phyloP scores from a whole-genome alignment of 1,140 invertebrate species.

The Cecropterus lyciades region DNA sequence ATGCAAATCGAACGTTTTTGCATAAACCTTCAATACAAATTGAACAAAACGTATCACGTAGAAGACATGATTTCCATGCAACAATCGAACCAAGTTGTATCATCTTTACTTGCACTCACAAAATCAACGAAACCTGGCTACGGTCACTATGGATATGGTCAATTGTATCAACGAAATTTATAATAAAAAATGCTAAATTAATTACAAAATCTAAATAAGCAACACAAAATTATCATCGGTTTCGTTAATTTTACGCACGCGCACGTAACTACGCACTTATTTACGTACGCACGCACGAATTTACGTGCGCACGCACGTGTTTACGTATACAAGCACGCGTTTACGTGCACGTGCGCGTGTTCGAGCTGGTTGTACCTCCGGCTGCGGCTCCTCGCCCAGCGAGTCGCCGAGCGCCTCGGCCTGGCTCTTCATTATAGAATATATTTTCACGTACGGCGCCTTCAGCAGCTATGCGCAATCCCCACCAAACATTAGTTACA shows the following conservation, averaged over 20 bases:
- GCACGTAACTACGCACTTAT: not conserved
- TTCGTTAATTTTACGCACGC: conserved; percentile 2
- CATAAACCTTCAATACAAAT: conserved; percentile 18
- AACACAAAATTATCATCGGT: conserved; percentile 2
- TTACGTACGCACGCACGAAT: not conserved
- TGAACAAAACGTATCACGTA: not conserved
- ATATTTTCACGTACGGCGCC: conserved; percentile 97
- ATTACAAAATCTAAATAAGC: too few relatives aligned
- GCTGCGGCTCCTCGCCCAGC: conserved; percentile 84
- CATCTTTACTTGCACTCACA: not conserved
- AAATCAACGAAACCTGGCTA: conserved; percentile 20
- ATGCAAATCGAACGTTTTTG: not conserved
- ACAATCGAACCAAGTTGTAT: conserved; percentile 26
- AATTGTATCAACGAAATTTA: too few relatives aligned
- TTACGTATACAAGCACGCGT: not conserved
- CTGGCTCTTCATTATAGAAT: conserved; percentile 96
- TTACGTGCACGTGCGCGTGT: not conserved
- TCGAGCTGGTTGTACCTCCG: conserved; percentile 59
- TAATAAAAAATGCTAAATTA: too few relatives aligned
- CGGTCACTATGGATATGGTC: too few relatives aligned
- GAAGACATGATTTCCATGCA: not conserved
- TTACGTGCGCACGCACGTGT: conserved; percentile 2
- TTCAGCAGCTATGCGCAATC: conserved; percentile 92
- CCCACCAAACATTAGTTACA: conserved; percentile 36
- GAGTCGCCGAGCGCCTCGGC: conserved; percentile 91